Evolutionary conservation across 2,113 vertebrate species (phyloP), one percentile per base, ranked within the genome.

Genomic region (Podocnemis expansa): DNA sequence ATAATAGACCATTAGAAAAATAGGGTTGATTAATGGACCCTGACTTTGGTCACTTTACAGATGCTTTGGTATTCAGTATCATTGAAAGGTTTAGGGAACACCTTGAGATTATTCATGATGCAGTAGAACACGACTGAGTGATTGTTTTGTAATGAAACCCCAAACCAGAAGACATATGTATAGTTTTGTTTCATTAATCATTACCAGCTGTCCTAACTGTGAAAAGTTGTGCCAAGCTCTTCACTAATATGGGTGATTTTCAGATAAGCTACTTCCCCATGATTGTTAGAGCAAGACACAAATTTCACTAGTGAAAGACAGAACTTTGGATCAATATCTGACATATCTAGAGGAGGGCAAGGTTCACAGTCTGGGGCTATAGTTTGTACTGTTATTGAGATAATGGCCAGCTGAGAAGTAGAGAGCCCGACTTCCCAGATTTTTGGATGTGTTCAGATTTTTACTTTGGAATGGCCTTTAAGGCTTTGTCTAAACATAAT

Each of bases 11-110:
- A 54, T 78, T 89, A 80, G 88, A 70, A 85, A 58, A 56, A 87
- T 82, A 73, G 47, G 47, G 34, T 67, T 84, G 80, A 90, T 89
- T 96, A 75, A 83, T 87, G 85, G 87, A n/a, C 82, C 83, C 80
- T 0, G 6, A 14, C 79, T 75, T 54, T 81, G 84, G 91, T 19
- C 34, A n/a, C 19, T n/a, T 67, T 38, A 67, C 34, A 38, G 63
- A 16, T 67, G 8, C 34, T 9, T 67, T 38, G 19, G 17, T 67
- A n/a, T 67, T 38, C 63, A 67, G 19, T 67, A n/a, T 38, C 34
- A 63, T 54, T 78, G 78, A 45, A 51, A 2, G 2, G 73, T 80
- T 90, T 49, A 81, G 43, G 63, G 80, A 85, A 41, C 63, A 84
- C 63, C 85, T 94, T 84, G 38, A 83, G 63, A 43, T 89, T n/a